Conservation (phyloP, 2,888 invertebrate genomes). For the Bombylius discolor region DNA sequence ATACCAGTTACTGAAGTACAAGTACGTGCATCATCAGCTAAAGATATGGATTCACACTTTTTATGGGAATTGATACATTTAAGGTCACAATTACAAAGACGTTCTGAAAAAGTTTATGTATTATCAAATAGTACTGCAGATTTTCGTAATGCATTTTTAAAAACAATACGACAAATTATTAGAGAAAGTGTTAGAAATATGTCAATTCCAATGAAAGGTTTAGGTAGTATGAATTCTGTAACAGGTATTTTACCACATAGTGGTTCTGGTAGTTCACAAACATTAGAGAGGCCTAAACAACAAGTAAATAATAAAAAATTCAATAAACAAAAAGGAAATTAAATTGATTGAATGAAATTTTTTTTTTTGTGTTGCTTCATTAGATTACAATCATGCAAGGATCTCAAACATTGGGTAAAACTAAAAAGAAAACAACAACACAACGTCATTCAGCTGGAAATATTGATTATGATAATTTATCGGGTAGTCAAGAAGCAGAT, state of each 20-base stretch:
- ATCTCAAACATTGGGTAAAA: conserved; percentile 71
- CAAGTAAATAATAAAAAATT: conserved; percentile 35
- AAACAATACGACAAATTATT: conserved; percentile 93
- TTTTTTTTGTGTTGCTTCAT: background rate
- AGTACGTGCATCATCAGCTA: conserved; percentile 85
- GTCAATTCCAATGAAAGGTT: conserved; percentile 75
- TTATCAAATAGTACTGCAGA: conserved; percentile 92
- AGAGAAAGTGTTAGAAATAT: conserved; percentile 94
- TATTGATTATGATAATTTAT: conserved; percentile 71
- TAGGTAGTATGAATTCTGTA: conserved; percentile 40
- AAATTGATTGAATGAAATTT: background rate
- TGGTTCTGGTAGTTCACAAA: conserved; percentile 41
- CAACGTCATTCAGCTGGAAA: conserved; percentile 73
- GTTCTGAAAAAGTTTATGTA: conserved; percentile 93
- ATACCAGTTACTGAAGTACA: conserved; percentile 97
- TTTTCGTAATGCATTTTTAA: conserved; percentile 92
- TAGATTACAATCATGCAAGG: conserved; percentile 57
- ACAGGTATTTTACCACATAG: conserved; percentile 36
- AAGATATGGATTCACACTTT: conserved; percentile 92
- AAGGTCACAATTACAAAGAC: conserved; percentile 81
- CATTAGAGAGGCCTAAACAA: conserved; percentile 50
- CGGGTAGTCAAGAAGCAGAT: conserved; percentile 62
- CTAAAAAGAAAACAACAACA: conserved; percentile 59
- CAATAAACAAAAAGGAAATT: background rate
- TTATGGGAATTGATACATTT: conserved; percentile 95